Conservation (phyloP, 2,888 invertebrate species). For the Clepsis dumicolana region DNA sequence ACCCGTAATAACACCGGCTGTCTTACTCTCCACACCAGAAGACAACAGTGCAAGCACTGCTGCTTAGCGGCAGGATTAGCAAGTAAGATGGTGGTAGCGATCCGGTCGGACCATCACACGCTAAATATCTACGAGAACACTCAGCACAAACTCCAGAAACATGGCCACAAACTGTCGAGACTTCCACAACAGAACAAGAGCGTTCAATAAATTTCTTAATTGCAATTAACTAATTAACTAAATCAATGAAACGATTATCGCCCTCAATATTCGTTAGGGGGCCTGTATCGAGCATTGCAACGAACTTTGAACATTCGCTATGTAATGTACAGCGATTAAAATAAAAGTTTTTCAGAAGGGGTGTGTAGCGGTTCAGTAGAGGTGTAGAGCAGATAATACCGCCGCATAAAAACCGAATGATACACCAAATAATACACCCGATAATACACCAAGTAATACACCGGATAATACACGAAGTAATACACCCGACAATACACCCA, state of each 20-base stretch:
- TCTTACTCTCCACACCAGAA: no score
- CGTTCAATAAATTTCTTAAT: slow-evolving; percentile 34
- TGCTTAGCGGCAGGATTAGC: no score
- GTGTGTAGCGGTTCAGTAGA: slow-evolving; percentile 55
- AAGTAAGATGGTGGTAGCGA: no score
- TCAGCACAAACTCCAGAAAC: not conserved
- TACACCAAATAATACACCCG: no score
- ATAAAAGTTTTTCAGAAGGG: slow-evolving; percentile 80
- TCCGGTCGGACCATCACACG: no score
- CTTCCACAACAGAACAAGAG: slow-evolving; percentile 18
- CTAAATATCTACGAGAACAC: no score
- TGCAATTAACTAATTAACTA: slow-evolving; percentile 37
- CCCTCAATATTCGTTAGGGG: slow-evolving; percentile 43
- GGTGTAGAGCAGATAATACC: slow-evolving; percentile 62
- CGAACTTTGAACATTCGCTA: slow-evolving; percentile 75
- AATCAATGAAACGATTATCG: slow-evolving; percentile 42
- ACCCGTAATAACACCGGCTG: no score
- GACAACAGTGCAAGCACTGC: no score
- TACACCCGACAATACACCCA: no score
- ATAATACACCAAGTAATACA: no score
- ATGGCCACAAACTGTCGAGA: not conserved
- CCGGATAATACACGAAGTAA: no score
- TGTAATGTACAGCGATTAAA: slow-evolving; percentile 81
- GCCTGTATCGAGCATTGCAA: slow-evolving; percentile 61
- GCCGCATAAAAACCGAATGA: not conserved